These are phyloP conservation scores for Propithecus perrieri DNA, from an alignment of 2,797 vertebrate genomes.

Conservation along the genomic window DNA sequence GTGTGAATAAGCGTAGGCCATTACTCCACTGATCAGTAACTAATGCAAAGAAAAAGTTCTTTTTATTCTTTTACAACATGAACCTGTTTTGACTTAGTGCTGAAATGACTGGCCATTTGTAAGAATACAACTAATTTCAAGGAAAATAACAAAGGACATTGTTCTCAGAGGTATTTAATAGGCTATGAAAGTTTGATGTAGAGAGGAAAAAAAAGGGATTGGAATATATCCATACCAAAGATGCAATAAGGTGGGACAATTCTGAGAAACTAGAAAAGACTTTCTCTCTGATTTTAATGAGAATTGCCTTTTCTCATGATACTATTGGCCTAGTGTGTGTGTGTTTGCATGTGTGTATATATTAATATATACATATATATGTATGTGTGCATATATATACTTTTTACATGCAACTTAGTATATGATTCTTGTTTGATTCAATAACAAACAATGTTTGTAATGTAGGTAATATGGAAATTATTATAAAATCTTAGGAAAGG, in stretches of 20 bases:
- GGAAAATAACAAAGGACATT: slow-evolving; percentile 23
- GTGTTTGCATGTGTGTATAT: too few relatives aligned
- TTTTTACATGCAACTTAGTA: not conserved
- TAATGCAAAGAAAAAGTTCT: not conserved
- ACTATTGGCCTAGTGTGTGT: not conserved
- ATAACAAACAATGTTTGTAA: not conserved
- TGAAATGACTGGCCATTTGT: not conserved
- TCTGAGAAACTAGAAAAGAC: not conserved
- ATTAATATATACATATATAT: not conserved
- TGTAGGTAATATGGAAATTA: not conserved
- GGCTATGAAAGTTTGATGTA: not conserved
- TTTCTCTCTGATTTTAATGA: not conserved
- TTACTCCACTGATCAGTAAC: not conserved
- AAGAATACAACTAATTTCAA: slow-evolving; percentile 36
- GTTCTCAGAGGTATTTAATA: not conserved
- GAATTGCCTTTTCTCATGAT: not conserved
- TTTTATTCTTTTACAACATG: slow-evolving; percentile 33
- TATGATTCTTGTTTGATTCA: not conserved
- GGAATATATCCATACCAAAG: not conserved
- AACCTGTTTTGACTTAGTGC: slow-evolving; percentile 14
- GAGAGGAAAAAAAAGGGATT: not conserved
- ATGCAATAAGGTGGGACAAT: not conserved
- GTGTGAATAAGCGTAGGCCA: not conserved
- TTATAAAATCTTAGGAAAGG: not conserved
- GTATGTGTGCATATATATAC: not conserved